These are phyloP conservation scores for Petrocephalus microphthalmus DNA, from an alignment of 2,113 vertebrate species.

Conservation along the genomic window DNA sequence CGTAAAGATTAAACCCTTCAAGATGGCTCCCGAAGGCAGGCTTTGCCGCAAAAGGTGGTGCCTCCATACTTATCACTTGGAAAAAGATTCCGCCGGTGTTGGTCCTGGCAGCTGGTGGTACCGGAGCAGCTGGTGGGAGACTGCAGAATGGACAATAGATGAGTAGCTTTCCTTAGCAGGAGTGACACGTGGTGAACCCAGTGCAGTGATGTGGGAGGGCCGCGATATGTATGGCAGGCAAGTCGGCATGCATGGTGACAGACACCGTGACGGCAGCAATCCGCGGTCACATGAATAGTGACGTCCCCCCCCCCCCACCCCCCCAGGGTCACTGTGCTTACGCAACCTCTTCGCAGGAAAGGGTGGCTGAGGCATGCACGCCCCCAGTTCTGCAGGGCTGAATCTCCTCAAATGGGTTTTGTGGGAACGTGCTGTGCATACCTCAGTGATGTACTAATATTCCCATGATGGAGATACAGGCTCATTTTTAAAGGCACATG, in stretches of 20 bases:
- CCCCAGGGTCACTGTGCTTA: background rate
- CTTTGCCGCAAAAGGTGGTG: background rate
- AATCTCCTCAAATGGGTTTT: background rate
- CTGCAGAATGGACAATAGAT: background rate
- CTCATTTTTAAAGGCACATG: background rate
- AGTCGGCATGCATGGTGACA: background rate
- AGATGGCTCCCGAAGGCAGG: background rate
- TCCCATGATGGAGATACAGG: background rate
- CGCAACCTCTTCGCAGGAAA: background rate
- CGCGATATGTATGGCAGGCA: background rate
- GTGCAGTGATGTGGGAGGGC: background rate
- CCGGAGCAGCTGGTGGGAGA: background rate
- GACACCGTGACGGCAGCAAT: background rate
- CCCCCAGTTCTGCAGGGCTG: background rate
- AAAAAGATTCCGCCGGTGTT: background rate
- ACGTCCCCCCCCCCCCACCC: background rate
- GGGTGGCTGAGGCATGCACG: background rate
- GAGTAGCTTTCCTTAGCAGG: background rate
- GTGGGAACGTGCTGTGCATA: background rate
- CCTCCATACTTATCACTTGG: background rate
- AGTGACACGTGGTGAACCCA: background rate
- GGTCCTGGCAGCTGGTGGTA: background rate
- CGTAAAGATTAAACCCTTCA: background rate
- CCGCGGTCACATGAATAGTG: background rate
- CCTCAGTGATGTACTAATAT: background rate